A percentile compares a stretch with the other conserved stretches of the same genome.
Conservation (phyloP, 2,888 invertebrate species). For the Phania funesta region DNA sequence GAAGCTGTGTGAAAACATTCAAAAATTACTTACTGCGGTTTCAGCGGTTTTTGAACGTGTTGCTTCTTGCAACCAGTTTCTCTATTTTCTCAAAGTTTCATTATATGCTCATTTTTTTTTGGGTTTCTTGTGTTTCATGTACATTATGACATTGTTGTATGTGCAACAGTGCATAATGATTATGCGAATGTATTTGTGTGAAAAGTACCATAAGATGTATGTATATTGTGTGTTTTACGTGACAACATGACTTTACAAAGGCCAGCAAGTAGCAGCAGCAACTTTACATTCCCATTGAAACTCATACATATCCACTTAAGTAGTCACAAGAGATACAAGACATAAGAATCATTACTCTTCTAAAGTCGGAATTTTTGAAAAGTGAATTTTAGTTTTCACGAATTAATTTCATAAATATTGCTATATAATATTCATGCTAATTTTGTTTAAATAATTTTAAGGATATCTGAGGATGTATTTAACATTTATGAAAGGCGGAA, state of each 20-base stretch:
- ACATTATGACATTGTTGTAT: background rate
- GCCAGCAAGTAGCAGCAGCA: conserved; percentile 31
- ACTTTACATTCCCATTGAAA: conserved; percentile 13
- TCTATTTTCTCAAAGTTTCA: conserved; percentile 11
- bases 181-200: background rate
- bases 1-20: conserved; percentile 53
- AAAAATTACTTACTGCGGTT: conserved; percentile 66
- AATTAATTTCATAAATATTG: conserved; percentile 11
- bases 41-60: conserved; percentile 64
- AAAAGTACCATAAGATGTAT: conserved; percentile 22
- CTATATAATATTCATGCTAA: background rate
- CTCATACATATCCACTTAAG: conserved; percentile 38
- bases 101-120: background rate
- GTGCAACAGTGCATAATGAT: conserved; percentile 6
- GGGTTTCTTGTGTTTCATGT: background rate
- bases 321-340: conserved; percentile 52
- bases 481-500: no score
- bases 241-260: conserved; percentile 62
- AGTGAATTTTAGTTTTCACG: background rate
- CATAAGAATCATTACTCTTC: conserved; percentile 28
- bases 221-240: conserved; percentile 58
- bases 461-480: no score
- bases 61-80: conserved; percentile 39
- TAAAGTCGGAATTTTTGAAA: conserved; percentile 9
- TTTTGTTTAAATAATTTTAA: no score